Evolutionary conservation across 2,797 vertebrate genomes (phyloP).

Genomic region (Furcifer pardalis): DNA sequence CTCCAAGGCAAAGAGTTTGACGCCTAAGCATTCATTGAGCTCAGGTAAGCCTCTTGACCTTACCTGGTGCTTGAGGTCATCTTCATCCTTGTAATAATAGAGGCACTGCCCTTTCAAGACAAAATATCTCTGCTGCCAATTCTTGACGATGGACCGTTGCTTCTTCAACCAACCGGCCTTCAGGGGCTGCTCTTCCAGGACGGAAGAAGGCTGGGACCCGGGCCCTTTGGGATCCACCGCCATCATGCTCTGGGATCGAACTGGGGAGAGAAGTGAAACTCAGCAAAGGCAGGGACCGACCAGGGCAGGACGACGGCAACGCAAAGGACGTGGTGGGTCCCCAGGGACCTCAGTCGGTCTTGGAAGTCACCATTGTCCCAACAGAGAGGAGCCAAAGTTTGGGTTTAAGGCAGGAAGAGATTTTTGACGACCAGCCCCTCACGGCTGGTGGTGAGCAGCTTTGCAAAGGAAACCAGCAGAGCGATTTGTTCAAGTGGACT

Average conservation of each 20-base stretch:
- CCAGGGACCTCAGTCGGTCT: background rate
- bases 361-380: rapidly evolving
- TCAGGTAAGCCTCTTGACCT: rapidly evolving
- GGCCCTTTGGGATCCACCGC: constrained; percentile 76
- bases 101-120: constrained; percentile 87
- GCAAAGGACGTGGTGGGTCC: background rate
- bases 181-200: constrained; percentile 84
- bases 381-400: background rate
- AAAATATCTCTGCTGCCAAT: constrained; percentile 94
- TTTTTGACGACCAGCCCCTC: constrained; percentile 17
- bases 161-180: constrained; percentile 95
- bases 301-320: background rate
- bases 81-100: constrained; percentile 93
- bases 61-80: constrained; percentile 89
- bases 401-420: background rate
- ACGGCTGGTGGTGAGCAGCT: constrained; percentile 51
- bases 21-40: too few species aligned
- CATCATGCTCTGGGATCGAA: constrained; percentile 89
- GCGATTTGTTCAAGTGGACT: constrained; percentile 72
- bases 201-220: constrained; percentile 59
- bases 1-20: too few species aligned
- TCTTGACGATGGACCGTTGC: constrained; percentile 92
- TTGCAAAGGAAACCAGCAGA: constrained; percentile 78
- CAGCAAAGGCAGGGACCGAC: background rate
- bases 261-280: constrained; percentile 71